Evolutionary conservation across 2,797 vertebrate genomes (phyloP), one percentile per base, ranked within the genome.

Genomic region (Alosa sapidissima): DNA sequence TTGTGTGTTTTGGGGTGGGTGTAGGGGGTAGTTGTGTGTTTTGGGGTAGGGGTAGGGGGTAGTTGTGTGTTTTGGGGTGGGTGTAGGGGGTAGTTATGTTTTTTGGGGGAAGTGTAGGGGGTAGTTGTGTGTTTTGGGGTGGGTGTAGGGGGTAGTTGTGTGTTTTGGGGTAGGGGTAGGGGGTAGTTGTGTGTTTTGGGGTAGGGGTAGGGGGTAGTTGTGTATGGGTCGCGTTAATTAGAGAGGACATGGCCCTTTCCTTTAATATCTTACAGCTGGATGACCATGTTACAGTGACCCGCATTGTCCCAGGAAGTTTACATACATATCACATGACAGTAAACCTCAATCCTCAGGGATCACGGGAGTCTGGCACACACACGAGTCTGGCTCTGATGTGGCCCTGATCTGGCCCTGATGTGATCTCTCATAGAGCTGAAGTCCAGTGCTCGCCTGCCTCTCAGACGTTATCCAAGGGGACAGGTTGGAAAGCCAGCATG

Each of bases 261-360:
- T 72, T 72, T 75, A 75, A 75, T 75, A 75, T 41, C 13, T 75
- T 41, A 19, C 68, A 75, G 68, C 68, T 75, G 68, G 68, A 19
- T 36, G 65, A 36, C 68, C 13, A 13, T 36, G 68, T 72, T 72
- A 72, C 33, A 41, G 33, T 72, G 65, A 72, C 33, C 65, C 16
- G 19, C 65, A 41, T 33, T 72, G 65, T 75, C 68, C 13, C 7
- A 36, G 68, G 33, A 75, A 8, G 68, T 41, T 36, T 4, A 72
- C 36, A 72, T 75, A 75, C 33, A 45, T 5, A 33, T 11, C 68
- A 41, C 65, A 11, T 36, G 33, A 72, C 2, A 72, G 28, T 2
- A 52, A 11, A 52, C 8, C 48, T 49, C 28, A 28, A 28, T 41
- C 60, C 60, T 28, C 60, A 65, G n/a, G 28, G n/a, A 65, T 28